Evolutionary conservation across 2,797 vertebrate species (phyloP), one percentile per base, ranked within the genome.

Genomic region (Clarias platycephalus): DNA sequence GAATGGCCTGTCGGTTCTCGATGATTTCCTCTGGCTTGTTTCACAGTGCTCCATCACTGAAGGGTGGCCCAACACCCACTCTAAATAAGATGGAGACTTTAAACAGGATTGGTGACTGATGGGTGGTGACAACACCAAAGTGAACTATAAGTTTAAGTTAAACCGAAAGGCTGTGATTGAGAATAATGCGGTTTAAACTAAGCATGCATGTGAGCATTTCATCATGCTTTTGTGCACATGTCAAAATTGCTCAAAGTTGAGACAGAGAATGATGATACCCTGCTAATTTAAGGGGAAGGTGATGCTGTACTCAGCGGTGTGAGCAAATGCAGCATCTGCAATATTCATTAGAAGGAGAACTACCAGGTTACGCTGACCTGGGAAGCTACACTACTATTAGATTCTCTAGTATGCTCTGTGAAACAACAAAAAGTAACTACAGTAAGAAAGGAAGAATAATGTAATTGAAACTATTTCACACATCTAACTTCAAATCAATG

Each of bases 1-100:
- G 93, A 94, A 94, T 93, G 92, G 91, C 89, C 91, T 91, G 91
- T 80, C 74, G 88, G 84, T 93, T 93, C 90, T 91, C 88, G 78
- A 92, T 93, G 91, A 92, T 92, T 93, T 92, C 90, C 86, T 87
- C 89, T 85, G 84, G 86, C 88, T 88, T 87, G 80, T 86, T 88
- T 83, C 81, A 84, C 79, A 82, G 49, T 62, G 66, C 71, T 88
- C 84, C 79, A 89, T 91, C 85, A 87, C 71, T 83, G 80, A 71
- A 86, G 85, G 82, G 64, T 62, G 76, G 18, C 28, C 49, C 74
- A 53, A 70, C 67, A 80, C 34, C 80, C 37, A 44, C 57, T 64
- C 76, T 66, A 60, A 86, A 88, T 75, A 83, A 75, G 82, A 84
- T 72, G 79, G 62, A 82, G 74, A n/a, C 77, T 77, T 84, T 31